A percentile compares a stretch with the other conserved stretches of the same genome.
Evolutionary conservation across 2,113 vertebrate genomes (phyloP).

Genomic region (Delphinapterus leucas): DNA sequence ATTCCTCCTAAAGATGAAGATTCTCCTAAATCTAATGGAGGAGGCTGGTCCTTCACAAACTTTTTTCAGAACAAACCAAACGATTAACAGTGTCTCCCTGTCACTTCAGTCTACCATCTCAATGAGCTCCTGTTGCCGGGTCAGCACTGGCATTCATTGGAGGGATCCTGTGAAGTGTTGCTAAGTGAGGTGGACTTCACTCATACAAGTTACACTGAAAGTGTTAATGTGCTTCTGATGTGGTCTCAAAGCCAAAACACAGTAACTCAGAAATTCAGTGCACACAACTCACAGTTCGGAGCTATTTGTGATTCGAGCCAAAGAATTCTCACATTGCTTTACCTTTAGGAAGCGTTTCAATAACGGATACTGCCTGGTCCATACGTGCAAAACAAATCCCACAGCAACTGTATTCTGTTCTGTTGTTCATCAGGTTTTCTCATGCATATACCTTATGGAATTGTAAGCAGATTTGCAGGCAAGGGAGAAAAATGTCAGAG

Average conservation of each 20-base stretch:
- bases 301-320: slow-evolving; percentile 64
- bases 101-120: slow-evolving; percentile 74
- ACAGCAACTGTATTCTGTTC: background rate
- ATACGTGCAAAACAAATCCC: slow-evolving; percentile 55
- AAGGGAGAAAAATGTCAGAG: background rate
- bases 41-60: slow-evolving; percentile 85
- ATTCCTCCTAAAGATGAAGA: slow-evolving; percentile 90
- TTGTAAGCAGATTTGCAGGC: background rate
- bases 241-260: slow-evolving; percentile 46
- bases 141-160: slow-evolving; percentile 43
- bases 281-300: slow-evolving; percentile 56
- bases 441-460: background rate
- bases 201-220: slow-evolving; percentile 47
- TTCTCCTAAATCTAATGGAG: slow-evolving; percentile 80
- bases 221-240: slow-evolving; percentile 68
- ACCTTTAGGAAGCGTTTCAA: slow-evolving; percentile 62
- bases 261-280: slow-evolving; percentile 59
- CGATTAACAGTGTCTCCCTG: slow-evolving; percentile 69
- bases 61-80: slow-evolving; percentile 87
- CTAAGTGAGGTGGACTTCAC: slow-evolving; percentile 67
- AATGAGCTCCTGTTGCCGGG: slow-evolving; percentile 69
- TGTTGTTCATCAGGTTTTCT: slow-evolving; percentile 52
- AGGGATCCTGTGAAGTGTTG: slow-evolving; percentile 67
- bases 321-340: slow-evolving; percentile 60
- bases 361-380: slow-evolving; percentile 38